A percentile compares a stretch with the other conserved stretches of the same genome.
These are phyloP conservation scores for Melinopterus prodromus DNA, from an alignment of 2,888 invertebrate species.

Conservation along the genomic window DNA sequence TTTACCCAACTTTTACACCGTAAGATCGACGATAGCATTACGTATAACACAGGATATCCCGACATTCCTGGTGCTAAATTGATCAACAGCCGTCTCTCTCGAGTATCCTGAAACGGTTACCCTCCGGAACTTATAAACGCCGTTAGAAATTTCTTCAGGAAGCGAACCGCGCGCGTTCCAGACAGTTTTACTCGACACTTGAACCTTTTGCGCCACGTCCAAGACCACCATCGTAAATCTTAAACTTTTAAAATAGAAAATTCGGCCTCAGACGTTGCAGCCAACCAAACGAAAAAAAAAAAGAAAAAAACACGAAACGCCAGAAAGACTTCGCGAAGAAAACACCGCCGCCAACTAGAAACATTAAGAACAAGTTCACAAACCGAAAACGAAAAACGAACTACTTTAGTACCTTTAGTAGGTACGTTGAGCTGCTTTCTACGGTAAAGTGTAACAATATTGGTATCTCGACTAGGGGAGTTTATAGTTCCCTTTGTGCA, in stretches of 20 bases:
- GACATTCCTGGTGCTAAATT: neutral
- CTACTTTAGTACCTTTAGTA: neutral
- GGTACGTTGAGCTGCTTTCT: neutral
- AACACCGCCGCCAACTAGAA: too few relatives aligned
- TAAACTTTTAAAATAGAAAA: slow-evolving; percentile 4
- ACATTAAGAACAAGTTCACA: too few relatives aligned
- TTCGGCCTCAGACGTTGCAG: neutral
- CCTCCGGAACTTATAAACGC: neutral
- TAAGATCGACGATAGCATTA: neutral
- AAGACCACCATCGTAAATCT: neutral
- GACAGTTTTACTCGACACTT: slow-evolving; percentile 4
- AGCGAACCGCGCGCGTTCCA: neutral
- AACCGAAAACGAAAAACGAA: too few relatives aligned
- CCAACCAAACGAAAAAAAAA: neutral
- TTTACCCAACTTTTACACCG: too few relatives aligned
- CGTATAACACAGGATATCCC: too few relatives aligned
- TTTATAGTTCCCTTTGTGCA: neutral
- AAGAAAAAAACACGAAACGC: neutral
- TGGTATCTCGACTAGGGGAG: neutral
- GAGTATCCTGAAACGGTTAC: neutral
- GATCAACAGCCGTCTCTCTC: neutral
- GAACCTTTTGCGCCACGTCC: neutral
- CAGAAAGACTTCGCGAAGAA: too few relatives aligned
- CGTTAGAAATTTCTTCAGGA: neutral
- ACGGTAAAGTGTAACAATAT: neutral